phyloP scores from a whole-genome alignment of 2,797 vertebrate genomes.

The Eulemur mongoz region DNA sequence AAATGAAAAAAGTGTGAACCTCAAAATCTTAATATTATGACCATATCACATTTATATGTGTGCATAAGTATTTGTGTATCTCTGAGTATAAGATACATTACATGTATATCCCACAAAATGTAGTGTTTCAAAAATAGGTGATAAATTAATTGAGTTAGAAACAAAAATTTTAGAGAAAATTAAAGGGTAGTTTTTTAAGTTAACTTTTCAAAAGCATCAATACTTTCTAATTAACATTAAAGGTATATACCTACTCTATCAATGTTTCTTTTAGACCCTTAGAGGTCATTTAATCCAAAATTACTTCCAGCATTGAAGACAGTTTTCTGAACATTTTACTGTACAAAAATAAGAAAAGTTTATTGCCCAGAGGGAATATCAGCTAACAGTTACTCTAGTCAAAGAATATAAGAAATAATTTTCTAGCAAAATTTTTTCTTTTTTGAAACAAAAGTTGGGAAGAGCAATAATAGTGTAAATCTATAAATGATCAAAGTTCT shows the following conservation, averaged over 20 bases:
- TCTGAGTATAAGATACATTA: neutral
- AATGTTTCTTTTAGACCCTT: neutral
- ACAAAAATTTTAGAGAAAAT: neutral
- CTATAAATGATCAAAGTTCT: neutral
- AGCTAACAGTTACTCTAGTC: neutral
- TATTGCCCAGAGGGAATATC: neutral
- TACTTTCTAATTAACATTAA: conserved; percentile 34
- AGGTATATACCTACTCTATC: neutral
- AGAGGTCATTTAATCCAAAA: conserved; percentile 12
- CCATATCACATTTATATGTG: neutral
- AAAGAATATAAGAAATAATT: conserved; percentile 16
- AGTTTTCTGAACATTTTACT: neutral
- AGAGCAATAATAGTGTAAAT: neutral
- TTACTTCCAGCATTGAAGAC: neutral
- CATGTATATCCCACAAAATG: neutral
- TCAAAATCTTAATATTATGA: conserved; percentile 43
- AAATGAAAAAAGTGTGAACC: neutral
- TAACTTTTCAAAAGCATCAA: neutral
- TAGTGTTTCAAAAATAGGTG: neutral
- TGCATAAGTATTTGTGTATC: neutral
- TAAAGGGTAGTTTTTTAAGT: neutral
- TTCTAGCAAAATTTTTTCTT: neutral
- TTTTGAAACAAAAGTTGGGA: neutral
- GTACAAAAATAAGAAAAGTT: conserved; percentile 37
- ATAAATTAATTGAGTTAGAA: neutral